phyloP scores from a whole-genome alignment of 2,888 invertebrate genomes.

The Portevinia maculata region DNA sequence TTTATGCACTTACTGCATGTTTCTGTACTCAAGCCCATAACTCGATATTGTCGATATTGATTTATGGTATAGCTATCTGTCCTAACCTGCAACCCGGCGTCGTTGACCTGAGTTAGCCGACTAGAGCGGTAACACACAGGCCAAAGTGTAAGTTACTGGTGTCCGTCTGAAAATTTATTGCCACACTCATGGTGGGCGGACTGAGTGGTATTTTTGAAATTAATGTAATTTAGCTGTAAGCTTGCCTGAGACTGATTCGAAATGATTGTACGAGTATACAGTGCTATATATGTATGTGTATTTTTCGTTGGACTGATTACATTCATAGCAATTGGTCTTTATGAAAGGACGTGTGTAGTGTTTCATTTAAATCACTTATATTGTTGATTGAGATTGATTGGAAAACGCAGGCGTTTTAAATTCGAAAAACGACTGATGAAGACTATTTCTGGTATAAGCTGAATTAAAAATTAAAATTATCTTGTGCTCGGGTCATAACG shows the following conservation, averaged over 20 bases:
- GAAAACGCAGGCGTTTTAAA: not conserved
- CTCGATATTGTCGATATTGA: constrained; percentile 71
- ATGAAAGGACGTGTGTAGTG: not conserved
- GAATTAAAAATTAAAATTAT: too few species aligned
- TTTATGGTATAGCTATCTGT: constrained; percentile 61
- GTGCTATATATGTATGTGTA: not conserved
- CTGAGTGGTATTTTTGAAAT: constrained; percentile 41
- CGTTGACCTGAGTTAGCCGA: constrained; percentile 35
- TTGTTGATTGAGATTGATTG: not conserved
- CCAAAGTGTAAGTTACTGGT: constrained; percentile 69
- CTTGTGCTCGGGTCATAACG: too few species aligned
- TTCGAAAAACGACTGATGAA: not conserved
- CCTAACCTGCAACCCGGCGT: constrained; percentile 46
- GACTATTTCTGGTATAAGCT: not conserved
- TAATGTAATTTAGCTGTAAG: constrained; percentile 53
- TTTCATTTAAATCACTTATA: constrained; percentile 1
- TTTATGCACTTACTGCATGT: constrained; percentile 21
- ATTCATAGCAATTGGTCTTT: constrained; percentile 47
- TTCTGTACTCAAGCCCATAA: constrained; percentile 53
- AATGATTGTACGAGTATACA: constrained; percentile 12
- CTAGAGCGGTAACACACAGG: constrained; percentile 38
- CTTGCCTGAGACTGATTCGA: constrained; percentile 31
- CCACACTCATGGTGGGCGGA: constrained; percentile 47
- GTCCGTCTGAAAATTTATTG: constrained; percentile 62
- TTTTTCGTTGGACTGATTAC: constrained; percentile 32